Conservation (phyloP, 2,113 vertebrate species). For the Paedocypris sp. region DNA sequence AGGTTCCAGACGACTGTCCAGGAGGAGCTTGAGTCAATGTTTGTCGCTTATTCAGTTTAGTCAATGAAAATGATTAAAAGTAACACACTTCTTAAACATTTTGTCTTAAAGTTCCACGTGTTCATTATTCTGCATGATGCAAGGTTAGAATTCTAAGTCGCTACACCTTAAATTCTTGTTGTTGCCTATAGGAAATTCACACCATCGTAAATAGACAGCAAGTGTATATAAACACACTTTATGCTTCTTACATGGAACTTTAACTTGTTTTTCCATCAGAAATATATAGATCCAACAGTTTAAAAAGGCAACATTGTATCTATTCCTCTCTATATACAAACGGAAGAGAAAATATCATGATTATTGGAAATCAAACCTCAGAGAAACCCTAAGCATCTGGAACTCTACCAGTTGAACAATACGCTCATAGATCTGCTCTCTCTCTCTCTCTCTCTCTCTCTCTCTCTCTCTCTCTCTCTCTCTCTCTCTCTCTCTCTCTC, state of each 20-base stretch:
- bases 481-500: conserved; percentile 19
- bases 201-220: too few relatives aligned
- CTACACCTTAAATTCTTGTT: too few relatives aligned
- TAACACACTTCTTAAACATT: background rate
- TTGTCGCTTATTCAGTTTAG: background rate
- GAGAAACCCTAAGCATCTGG: conserved; percentile 30
- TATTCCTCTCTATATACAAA: background rate
- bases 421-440: conserved; percentile 22
- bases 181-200: too few relatives aligned
- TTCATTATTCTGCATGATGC: background rate
- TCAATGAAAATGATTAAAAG: background rate
- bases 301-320: too few relatives aligned
- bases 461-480: conserved; percentile 28
- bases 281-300: too few relatives aligned
- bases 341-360: conserved; percentile 6
- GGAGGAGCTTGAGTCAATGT: background rate
- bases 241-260: too few relatives aligned
- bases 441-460: conserved; percentile 22
- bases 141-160: too few relatives aligned
- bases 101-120: background rate
- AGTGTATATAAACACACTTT: too few relatives aligned
- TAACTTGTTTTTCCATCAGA: too few relatives aligned
- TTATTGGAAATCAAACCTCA: conserved; percentile 28
- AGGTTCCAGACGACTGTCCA: background rate
- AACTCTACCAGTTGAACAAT: conserved; percentile 43